phyloP scores from a whole-genome alignment of 2,888 invertebrate genomes.

The Conus canariensis region DNA sequence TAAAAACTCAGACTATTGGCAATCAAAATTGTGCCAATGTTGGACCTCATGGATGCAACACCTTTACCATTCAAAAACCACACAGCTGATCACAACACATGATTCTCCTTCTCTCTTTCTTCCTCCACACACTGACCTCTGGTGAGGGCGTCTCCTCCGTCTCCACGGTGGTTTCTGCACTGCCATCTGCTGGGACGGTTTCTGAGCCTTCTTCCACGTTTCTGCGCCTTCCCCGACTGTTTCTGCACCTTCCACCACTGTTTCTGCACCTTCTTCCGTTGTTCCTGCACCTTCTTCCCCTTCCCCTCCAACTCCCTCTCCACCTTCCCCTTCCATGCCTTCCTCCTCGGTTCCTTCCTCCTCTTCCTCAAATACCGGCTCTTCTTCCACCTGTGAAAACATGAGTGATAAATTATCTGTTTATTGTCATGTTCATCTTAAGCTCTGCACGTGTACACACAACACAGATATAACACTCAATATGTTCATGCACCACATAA shows the following conservation, averaged over 20 bases:
- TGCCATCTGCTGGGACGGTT: neutral
- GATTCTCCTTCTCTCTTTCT: too few relatives aligned
- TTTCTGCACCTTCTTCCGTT: neutral
- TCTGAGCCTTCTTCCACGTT: neutral
- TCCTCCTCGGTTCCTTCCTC: conserved; percentile 61
- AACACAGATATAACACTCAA: too few relatives aligned
- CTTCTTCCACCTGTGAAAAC: conserved; percentile 69
- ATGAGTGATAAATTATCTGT: neutral
- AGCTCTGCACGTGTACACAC: too few relatives aligned
- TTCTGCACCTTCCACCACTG: neutral
- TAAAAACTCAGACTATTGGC: too few relatives aligned
- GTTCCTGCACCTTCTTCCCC: conserved; percentile 47
- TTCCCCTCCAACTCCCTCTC: conserved; percentile 54
- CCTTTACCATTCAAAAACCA: too few relatives aligned
- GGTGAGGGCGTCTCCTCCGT: neutral
- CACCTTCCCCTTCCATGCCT: conserved; percentile 50
- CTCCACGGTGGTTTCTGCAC: neutral
- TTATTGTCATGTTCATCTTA: too few relatives aligned
- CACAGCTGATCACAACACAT: too few relatives aligned
- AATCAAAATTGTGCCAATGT: too few relatives aligned
- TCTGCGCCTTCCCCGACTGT: neutral
- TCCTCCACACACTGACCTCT: neutral
- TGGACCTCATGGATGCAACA: too few relatives aligned
- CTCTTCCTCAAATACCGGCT: conserved; percentile 66
- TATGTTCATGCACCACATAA: too few relatives aligned